A percentile compares a stretch with the other conserved stretches of the same genome.
Evolutionary conservation across 2,797 vertebrate genomes (phyloP).

Genomic region (Anolis apletophallus): DNA sequence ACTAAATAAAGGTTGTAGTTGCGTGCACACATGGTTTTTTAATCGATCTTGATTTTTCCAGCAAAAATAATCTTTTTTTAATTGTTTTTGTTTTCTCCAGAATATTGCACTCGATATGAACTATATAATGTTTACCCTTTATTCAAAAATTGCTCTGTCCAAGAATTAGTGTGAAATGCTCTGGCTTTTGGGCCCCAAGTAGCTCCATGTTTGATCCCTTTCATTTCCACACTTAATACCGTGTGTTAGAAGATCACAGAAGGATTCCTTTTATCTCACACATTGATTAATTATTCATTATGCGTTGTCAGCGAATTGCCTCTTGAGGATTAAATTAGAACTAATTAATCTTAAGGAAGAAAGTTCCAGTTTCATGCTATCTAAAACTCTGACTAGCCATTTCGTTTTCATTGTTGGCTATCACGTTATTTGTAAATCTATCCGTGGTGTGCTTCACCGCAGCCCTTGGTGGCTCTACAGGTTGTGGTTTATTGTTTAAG

Average conservation of each 20-base stretch:
- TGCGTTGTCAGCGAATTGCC: conserved; percentile 66
- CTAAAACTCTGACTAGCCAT: conserved; percentile 35
- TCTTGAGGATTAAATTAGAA: conserved; percentile 67
- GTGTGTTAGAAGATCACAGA: conserved; percentile 56
- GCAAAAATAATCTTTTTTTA: conserved; percentile 2
- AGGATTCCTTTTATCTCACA: conserved; percentile 66
- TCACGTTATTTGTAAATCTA: conserved; percentile 32
- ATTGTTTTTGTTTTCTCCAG: background rate
- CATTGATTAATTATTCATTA: conserved; percentile 70
- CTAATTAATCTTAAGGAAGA: conserved; percentile 71
- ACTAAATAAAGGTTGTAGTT: conserved; percentile 6
- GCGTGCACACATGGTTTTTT: background rate
- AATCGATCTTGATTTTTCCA: background rate
- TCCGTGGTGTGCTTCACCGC: conserved; percentile 17
- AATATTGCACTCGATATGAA: background rate
- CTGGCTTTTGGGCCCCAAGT: conserved; percentile 10
- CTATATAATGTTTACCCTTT: background rate
- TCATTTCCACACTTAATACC: conserved; percentile 48
- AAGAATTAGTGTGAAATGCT: background rate
- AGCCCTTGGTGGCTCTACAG: conserved; percentile 28
- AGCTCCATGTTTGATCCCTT: conserved; percentile 41
- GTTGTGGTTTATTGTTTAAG: conserved; percentile 6
- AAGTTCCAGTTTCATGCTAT: conserved; percentile 62
- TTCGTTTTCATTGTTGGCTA: conserved; percentile 36
- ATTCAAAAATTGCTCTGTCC: background rate